Evolutionary conservation across 1,140 invertebrate genomes (phyloP).

Genomic region (Drosophila nannoptera): DNA sequence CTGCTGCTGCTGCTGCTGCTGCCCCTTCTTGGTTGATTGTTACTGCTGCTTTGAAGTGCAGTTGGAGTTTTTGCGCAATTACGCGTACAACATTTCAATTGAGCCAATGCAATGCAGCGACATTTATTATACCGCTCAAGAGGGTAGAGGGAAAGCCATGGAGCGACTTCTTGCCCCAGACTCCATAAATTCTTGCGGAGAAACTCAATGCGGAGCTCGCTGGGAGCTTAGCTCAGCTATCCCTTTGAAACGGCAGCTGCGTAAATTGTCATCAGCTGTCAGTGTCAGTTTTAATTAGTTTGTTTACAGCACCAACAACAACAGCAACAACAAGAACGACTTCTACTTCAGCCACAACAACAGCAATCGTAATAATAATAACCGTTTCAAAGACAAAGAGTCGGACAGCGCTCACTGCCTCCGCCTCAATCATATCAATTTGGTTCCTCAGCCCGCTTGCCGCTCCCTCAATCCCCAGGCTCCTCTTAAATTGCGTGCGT

Average conservation of each 20-base stretch:
- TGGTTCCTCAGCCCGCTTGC: constrained; percentile 36
- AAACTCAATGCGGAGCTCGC: constrained; percentile 36
- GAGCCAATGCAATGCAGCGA: constrained; percentile 47
- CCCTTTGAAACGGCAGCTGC: constrained; percentile 47
- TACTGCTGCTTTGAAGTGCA: constrained; percentile 55
- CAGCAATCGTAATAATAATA: constrained; percentile 27
- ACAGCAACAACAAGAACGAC: constrained; percentile 8
- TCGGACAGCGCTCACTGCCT: constrained; percentile 37
- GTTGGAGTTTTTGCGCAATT: constrained; percentile 54
- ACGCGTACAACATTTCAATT: constrained; percentile 77
- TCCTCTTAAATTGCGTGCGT: constrained; percentile 53
- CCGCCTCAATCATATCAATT: constrained; percentile 69
- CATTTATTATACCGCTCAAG: constrained; percentile 27
- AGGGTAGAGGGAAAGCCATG: background rate
- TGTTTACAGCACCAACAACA: constrained; percentile 63
- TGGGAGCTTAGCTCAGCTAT: constrained; percentile 41
- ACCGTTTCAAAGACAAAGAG: constrained; percentile 21
- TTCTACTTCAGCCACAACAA: too few relatives aligned
- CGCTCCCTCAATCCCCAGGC: background rate
- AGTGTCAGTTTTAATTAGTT: constrained; percentile 78
- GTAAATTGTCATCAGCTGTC: constrained; percentile 75
- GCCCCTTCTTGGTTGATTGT: constrained; percentile 32
- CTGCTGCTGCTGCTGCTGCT: constrained; percentile 1
- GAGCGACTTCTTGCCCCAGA: constrained; percentile 15
- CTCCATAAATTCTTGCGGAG: constrained; percentile 49